Evolutionary conservation across 2,888 invertebrate species (phyloP), one percentile per base, ranked within the genome.

Genomic region (Lepeophtheirus nordmannii): DNA sequence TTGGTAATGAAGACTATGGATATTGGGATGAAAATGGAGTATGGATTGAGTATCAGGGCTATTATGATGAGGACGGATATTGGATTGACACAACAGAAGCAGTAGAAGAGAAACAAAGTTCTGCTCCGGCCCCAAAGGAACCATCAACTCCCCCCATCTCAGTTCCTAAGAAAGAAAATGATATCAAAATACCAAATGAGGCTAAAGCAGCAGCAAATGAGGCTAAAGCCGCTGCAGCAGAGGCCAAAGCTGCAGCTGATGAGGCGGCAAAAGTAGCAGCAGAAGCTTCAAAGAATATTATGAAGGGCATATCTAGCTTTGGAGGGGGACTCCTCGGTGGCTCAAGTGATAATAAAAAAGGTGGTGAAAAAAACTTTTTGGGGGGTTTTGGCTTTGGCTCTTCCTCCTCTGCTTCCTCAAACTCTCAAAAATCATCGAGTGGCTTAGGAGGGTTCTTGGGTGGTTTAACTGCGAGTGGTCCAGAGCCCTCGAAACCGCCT

Each of bases 1-100:
- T 60, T 20, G 60, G 23, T 20, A 14, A 60, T 17, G 60, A 60
- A 60, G 17, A 60, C 30, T 60, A 60, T 46, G 53, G 53, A 14
- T 46, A 46, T 46, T 46, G 53, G 58, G 69, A 63, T 56, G 68
- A 69, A 58, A 68, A 69, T 39, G 67, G 68, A 57, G 67, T 68
- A 39, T 68, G 68, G 30, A 68, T 67, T n/a, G 69, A 69, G 23
- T 64, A 69, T 38, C 67, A 65, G 46, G 68, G 68, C 17, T 68
- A 69, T 37, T 70, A 70, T 61, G 69, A 69, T 58, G 69, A 70
- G 56, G 69, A 69, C 57, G 68, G 68, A 41, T 68, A 67, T 62
- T 68, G 69, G 68, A 68, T 67, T 39, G 37, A 61, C 9, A 30
- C 22, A 22, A 37, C 22, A 56, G 56, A 38, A n/a, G 22, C 8